phyloP scores from a whole-genome alignment of 1,140 invertebrate genomes.

The Drosophila rufa region DNA sequence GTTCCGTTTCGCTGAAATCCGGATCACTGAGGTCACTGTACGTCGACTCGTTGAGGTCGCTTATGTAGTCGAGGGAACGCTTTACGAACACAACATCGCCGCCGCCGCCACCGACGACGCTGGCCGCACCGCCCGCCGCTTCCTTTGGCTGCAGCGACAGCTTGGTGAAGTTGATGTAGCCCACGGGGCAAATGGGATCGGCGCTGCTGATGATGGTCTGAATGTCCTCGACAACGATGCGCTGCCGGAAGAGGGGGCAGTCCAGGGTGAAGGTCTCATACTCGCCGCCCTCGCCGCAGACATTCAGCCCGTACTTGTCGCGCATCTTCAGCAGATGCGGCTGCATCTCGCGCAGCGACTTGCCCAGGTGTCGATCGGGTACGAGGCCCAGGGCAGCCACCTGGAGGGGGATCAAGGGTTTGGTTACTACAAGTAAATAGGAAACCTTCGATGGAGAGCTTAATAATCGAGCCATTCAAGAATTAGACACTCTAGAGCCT shows the following conservation, averaged over 20 bases:
- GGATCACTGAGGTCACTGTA: conserved; percentile 88
- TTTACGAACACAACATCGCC: conserved; percentile 85
- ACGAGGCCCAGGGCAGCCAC: conserved; percentile 96
- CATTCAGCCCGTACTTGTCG: conserved; percentile 97
- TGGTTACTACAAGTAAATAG: too few species aligned
- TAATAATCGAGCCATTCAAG: too few species aligned
- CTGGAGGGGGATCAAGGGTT: conserved; percentile 3
- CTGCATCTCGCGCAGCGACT: conserved; percentile 93
- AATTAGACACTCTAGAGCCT: too few species aligned
- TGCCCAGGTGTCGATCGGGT: conserved; percentile 94
- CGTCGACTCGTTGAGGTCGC: conserved; percentile 87
- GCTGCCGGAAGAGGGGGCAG: conserved; percentile 97
- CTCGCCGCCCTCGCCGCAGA: conserved; percentile 99
- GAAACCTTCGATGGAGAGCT: too few species aligned
- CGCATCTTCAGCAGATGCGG: conserved; percentile 94
- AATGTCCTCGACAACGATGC: conserved; percentile 94
- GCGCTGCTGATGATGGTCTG: conserved; percentile 95
- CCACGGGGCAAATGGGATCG: conserved; percentile 96
- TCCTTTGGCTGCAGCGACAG: conserved; percentile 90
- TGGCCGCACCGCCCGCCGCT: conserved; percentile 42
- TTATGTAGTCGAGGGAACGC: conserved; percentile 87
- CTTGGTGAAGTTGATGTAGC: conserved; percentile 95
- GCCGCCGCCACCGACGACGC: not conserved
- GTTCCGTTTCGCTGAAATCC: conserved; percentile 87
- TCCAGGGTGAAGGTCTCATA: conserved; percentile 99